A percentile compares a stretch with the other conserved stretches of the same genome.
Evolutionary conservation across 2,113 vertebrate genomes (phyloP).

Genomic region (Mobula hypostoma): DNA sequence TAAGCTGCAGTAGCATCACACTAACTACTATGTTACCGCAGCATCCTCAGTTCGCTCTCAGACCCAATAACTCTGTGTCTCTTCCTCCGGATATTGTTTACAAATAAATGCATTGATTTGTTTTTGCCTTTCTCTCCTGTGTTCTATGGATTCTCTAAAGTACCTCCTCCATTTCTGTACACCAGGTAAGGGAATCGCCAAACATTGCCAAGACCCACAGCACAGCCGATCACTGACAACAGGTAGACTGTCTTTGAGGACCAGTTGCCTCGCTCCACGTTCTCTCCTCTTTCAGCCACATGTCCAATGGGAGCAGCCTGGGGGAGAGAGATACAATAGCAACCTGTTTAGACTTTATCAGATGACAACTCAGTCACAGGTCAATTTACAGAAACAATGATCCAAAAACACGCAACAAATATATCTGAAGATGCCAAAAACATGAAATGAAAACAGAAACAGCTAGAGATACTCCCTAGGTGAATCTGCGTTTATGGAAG

Average conservation of each 20-base stretch:
- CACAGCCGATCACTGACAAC: conserved; percentile 86
- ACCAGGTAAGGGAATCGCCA: conserved; percentile 92
- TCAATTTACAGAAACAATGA: not conserved
- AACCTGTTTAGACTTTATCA: not conserved
- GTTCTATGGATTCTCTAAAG: not conserved
- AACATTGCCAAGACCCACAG: conserved; percentile 88
- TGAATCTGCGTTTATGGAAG: no score
- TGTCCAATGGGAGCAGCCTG: conserved; percentile 40
- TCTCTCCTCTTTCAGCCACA: conserved; percentile 52
- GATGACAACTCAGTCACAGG: not conserved
- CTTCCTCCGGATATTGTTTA: no score
- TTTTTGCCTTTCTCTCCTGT: not conserved
- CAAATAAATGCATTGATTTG: not conserved
- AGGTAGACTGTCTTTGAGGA: conserved; percentile 81
- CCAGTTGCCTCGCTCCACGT: conserved; percentile 80
- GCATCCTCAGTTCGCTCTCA: no score
- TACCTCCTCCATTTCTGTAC: conserved; percentile 89
- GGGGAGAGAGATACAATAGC: not conserved
- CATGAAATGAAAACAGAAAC: no score
- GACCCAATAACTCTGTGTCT: no score
- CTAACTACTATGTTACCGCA: no score
- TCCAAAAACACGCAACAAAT: no score
- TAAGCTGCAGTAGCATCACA: no score
- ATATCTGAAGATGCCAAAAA: no score
- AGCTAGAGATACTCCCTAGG: no score